Percentiles rank a stretch among this genome's conserved stretches.
Conservation (phyloP, 2,113 vertebrate species). For the Macquaria ambigua region DNA sequence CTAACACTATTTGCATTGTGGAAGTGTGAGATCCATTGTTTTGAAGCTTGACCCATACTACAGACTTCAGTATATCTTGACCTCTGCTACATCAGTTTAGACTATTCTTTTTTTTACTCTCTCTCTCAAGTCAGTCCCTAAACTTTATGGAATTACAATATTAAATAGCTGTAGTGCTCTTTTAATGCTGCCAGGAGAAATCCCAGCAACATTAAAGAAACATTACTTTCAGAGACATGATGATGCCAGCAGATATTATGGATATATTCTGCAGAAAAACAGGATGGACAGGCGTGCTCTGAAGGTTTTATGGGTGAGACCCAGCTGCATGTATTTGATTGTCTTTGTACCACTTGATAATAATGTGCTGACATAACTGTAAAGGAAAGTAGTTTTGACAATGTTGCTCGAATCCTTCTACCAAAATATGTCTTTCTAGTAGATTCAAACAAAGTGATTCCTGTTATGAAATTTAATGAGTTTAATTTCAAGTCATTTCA, state of each 20-base stretch:
- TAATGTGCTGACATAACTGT: neutral
- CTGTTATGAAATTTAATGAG: neutral
- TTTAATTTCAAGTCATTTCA: neutral
- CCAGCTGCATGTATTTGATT: neutral
- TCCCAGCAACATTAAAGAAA: neutral
- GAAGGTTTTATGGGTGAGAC: neutral
- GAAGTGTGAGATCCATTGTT: neutral
- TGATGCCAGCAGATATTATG: neutral
- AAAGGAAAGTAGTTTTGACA: neutral
- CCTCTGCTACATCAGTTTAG: neutral
- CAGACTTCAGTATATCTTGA: neutral
- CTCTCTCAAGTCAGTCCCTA: too few relatives aligned
- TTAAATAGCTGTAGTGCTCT: neutral
- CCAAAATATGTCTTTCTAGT: neutral
- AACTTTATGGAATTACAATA: neutral
- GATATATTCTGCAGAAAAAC: neutral
- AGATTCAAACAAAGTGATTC: neutral
- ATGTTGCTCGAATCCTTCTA: neutral
- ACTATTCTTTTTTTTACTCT: too few relatives aligned
- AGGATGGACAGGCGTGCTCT: neutral
- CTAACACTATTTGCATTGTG: neutral
- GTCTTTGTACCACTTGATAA: neutral
- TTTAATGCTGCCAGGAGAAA: neutral
- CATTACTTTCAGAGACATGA: neutral
- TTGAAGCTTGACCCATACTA: neutral